These are phyloP conservation scores for Ormyrus rosae DNA, from an alignment of 2,888 invertebrate species.

Conservation along the genomic window DNA sequence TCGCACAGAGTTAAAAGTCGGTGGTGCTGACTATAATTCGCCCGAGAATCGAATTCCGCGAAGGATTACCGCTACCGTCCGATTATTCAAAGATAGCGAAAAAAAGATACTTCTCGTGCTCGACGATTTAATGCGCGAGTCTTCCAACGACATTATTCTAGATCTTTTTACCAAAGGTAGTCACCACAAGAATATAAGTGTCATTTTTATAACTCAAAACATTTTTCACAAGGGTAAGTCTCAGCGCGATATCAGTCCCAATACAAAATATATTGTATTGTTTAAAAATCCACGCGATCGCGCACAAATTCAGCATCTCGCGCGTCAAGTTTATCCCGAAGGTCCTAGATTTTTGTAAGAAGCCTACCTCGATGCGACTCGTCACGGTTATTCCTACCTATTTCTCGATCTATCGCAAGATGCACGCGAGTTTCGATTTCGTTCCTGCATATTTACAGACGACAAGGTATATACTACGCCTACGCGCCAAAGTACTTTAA, in stretches of 20 bases:
- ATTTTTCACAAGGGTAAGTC: neutral
- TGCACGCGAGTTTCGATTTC: too few relatives aligned
- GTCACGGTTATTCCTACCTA: neutral
- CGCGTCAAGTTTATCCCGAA: neutral
- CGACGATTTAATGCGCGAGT: neutral
- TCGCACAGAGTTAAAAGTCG: neutral
- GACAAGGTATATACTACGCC: too few relatives aligned
- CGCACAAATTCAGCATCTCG: neutral
- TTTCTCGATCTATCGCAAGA: neutral
- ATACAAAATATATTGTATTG: slow-evolving; percentile 7
- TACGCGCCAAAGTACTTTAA: too few relatives aligned
- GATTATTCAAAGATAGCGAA: neutral
- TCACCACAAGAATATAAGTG: neutral
- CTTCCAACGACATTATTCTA: neutral
- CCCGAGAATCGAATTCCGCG: neutral
- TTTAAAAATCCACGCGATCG: neutral
- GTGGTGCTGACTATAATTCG: neutral
- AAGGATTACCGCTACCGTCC: neutral
- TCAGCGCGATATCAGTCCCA: neutral
- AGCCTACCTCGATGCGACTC: neutral
- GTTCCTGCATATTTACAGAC: too few relatives aligned
- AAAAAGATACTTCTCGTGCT: neutral
- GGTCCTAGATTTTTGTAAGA: neutral
- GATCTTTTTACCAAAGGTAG: too few relatives aligned
- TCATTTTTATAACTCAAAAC: slow-evolving; percentile 29